Conservation (phyloP, 2,113 vertebrate species). For the Labeo catla region DNA sequence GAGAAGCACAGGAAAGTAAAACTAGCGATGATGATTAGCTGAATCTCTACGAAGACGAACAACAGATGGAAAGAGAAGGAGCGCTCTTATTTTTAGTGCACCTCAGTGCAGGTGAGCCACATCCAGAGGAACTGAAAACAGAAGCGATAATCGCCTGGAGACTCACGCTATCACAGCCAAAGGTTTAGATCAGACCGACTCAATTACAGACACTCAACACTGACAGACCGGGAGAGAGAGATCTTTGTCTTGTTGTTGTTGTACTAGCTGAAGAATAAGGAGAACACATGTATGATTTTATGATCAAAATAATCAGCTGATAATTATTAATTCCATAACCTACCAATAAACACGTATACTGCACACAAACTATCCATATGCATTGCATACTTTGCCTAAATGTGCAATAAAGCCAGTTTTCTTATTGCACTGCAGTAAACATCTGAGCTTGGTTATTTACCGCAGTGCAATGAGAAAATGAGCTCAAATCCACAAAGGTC, state of each 20-base stretch:
- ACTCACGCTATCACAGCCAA: conserved; percentile 2
- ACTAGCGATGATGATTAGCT: background rate
- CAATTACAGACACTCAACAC: conserved; percentile 4
- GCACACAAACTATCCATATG: background rate
- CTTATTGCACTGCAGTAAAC: background rate
- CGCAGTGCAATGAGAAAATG: background rate
- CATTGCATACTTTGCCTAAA: background rate
- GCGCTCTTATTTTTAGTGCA: background rate
- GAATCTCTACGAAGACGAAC: background rate
- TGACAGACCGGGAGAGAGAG: conserved; percentile 15
- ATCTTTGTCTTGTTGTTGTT: too few species aligned
- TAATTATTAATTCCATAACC: too few species aligned
- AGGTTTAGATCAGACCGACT: background rate
- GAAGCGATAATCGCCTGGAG: conserved; percentile 6
- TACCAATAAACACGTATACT: background rate
- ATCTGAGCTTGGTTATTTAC: background rate
- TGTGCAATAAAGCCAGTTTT: background rate
- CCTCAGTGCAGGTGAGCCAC: background rate
- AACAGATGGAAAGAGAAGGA: background rate
- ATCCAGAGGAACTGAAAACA: background rate
- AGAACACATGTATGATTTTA: background rate
- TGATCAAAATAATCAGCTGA: too few species aligned
- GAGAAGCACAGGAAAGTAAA: background rate
- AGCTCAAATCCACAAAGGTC: background rate
- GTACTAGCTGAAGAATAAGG: background rate